Conservation (phyloP, 2,888 invertebrate genomes). For the Temnothorax rugatulus region DNA sequence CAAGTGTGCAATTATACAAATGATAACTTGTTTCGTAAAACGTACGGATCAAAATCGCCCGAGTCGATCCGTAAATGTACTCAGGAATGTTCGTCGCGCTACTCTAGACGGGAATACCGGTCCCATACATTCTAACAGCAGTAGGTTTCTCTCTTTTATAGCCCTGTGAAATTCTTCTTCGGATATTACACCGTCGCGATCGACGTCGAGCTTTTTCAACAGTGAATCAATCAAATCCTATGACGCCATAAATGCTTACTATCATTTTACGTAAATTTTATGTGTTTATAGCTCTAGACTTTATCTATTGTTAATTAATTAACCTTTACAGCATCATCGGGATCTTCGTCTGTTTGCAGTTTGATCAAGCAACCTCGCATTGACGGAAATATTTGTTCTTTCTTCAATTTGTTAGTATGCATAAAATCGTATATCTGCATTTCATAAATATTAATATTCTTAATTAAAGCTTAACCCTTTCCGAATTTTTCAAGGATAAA, state of each 20-base stretch:
- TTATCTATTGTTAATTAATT: background rate
- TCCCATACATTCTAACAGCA: constrained; percentile 82
- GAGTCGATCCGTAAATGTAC: constrained; percentile 77
- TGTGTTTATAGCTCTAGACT: too few relatives aligned
- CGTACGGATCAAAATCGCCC: constrained; percentile 59
- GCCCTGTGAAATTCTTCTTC: constrained; percentile 87
- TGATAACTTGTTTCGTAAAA: background rate
- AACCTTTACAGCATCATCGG: constrained; percentile 88
- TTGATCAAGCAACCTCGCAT: constrained; percentile 86
- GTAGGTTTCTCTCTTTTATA: constrained; percentile 83
- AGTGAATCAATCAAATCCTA: constrained; percentile 88
- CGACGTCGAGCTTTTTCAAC: constrained; percentile 88
- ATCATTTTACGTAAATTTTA: background rate
- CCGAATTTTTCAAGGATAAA: background rate
- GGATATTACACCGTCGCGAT: constrained; percentile 88
- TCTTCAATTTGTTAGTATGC: constrained; percentile 79
- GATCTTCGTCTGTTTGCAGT: constrained; percentile 88
- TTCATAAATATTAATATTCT: background rate
- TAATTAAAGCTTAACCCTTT: background rate
- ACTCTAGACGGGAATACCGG: constrained; percentile 82
- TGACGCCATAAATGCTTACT: constrained; percentile 6
- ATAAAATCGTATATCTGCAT: constrained; percentile 82
- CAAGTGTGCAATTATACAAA: constrained; percentile 3
- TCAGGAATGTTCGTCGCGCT: constrained; percentile 80
- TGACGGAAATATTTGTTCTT: constrained; percentile 82